phyloP scores from a whole-genome alignment of 1,140 invertebrate species.

The Druon quercuslanigerum region DNA sequence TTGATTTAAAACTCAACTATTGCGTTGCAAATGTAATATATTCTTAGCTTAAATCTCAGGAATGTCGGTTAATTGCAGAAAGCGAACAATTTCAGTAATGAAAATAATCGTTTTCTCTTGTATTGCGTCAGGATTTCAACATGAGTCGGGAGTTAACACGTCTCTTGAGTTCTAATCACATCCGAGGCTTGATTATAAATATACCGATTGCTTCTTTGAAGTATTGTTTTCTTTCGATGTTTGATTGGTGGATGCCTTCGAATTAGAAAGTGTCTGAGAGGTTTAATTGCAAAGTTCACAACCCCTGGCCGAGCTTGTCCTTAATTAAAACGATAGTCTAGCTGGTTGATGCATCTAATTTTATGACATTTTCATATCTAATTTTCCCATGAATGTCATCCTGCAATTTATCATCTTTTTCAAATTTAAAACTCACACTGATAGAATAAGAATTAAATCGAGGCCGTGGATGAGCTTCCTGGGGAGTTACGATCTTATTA shows the following conservation, averaged over 20 bases:
- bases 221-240: background rate
- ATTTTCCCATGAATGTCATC: constrained; percentile 37
- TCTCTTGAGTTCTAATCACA: background rate
- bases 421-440: too few relatives aligned
- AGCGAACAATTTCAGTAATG: background rate
- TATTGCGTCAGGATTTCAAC: background rate
- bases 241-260: background rate
- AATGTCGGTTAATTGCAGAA: background rate
- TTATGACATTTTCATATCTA: too few relatives aligned
- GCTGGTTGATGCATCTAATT: too few relatives aligned
- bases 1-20: too few relatives aligned
- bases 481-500: constrained; percentile 49
- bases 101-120: constrained; percentile 12
- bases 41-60: too few relatives aligned
- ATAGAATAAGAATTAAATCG: constrained; percentile 18
- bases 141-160: background rate
- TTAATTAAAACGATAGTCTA: background rate
- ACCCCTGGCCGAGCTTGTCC: background rate
- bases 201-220: too few relatives aligned
- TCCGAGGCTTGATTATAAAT: too few relatives aligned
- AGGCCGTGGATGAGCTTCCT: constrained; percentile 43
- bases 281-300: constrained; percentile 22
- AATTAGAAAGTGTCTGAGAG: constrained; percentile 24
- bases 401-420: background rate
- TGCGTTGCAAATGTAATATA: too few relatives aligned